Conservation (phyloP, 2,888 invertebrate species). For the Apeira syringaria region DNA sequence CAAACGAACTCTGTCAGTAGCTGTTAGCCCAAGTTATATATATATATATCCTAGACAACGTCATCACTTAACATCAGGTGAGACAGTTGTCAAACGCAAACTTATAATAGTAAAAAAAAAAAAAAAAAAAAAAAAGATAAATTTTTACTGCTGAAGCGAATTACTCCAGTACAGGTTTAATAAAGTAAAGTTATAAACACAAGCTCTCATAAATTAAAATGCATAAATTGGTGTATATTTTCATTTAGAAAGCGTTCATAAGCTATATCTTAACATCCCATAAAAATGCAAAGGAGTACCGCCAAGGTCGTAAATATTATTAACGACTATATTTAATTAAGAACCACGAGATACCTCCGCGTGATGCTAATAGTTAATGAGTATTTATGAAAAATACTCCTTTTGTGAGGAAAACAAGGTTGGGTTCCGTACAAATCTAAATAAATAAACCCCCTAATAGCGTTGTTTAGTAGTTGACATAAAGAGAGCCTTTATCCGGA, state of each 20-base stretch:
- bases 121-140: no score
- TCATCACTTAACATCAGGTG: no score
- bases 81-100: no score
- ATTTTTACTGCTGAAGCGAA: no score
- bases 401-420: slow-evolving; percentile 14
- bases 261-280: slow-evolving; percentile 50
- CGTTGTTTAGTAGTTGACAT: no score
- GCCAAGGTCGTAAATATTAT: slow-evolving; percentile 72
- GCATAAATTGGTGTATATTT: slow-evolving; percentile 24
- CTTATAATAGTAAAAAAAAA: no score
- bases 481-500: no score
- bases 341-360: slow-evolving; percentile 44
- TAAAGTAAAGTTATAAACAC: neutral
- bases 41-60: no score
- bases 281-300: slow-evolving; percentile 70
- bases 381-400: slow-evolving; percentile 38
- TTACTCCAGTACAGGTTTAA: neutral
- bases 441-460: no score
- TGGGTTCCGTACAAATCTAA: no score
- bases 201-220: slow-evolving; percentile 17
- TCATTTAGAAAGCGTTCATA: slow-evolving; percentile 23
- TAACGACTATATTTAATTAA: slow-evolving; percentile 75
- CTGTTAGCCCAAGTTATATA: no score
- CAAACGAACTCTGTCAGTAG: no score
- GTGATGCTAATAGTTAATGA: slow-evolving; percentile 51